Percentiles rank a stretch among this genome's conserved stretches.
Conservation (phyloP, 1,140 invertebrate species). For the Drosophila rhopaloa region DNA sequence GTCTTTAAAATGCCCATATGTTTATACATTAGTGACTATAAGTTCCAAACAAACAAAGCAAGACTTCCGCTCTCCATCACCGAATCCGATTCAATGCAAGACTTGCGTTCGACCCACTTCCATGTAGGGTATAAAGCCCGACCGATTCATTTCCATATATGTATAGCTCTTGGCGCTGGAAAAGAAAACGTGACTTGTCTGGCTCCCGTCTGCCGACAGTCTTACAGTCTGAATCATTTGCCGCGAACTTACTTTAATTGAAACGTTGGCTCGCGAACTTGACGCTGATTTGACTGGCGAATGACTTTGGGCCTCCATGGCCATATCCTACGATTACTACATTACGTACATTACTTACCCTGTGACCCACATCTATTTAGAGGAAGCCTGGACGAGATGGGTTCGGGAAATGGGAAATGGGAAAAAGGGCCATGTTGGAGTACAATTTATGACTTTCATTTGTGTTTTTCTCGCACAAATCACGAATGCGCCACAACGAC, state of each 20-base stretch:
- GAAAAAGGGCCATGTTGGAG: conserved; percentile 22
- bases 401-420: conserved; percentile 5
- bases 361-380: conserved; percentile 41
- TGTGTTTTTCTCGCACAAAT: conserved; percentile 55
- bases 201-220: conserved; percentile 55
- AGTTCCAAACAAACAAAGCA: not conserved
- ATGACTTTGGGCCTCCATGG: conserved; percentile 31
- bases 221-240: conserved; percentile 40
- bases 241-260: conserved; percentile 50
- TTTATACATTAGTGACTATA: too few relatives aligned
- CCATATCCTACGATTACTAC: conserved; percentile 25
- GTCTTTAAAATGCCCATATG: too few relatives aligned
- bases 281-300: conserved; percentile 60
- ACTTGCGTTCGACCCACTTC: conserved; percentile 1
- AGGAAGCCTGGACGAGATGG: not conserved
- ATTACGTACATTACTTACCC: conserved; percentile 47
- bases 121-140: conserved; percentile 32
- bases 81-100: not conserved
- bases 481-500: conserved; percentile 50
- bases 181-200: conserved; percentile 59
- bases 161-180: conserved; percentile 48
- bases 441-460: conserved; percentile 75
- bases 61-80: not conserved
- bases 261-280: conserved; percentile 54
- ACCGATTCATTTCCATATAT: conserved; percentile 43